Base-by-base conservation (phyloP, 64 coral and sea anemone species). In the Platygyra sinensis region DNA sequence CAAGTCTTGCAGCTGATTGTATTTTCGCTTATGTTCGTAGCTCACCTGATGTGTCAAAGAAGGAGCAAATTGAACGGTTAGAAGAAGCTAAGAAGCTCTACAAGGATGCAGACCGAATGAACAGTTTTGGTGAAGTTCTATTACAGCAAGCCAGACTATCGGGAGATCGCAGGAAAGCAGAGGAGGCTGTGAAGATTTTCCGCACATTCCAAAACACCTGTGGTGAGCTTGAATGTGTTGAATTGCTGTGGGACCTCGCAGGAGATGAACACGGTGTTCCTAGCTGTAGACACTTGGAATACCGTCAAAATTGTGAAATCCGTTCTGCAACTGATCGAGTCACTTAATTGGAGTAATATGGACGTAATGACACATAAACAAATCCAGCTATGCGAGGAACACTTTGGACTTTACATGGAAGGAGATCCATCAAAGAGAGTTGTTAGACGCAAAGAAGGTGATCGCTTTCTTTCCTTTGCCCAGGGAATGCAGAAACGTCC, bases 321-420 rank as follows among this genome's bases (percentile, higher is more conserved):
- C 22, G 65, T 69, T 27, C 24, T 69, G 20, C 65, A 69, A 29
- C 7, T 69, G 65, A 69, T 69, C 5, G 10, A 69, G 10, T 29
- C 65, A n/a, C 9, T 69, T 4, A 29, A 69, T 69, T n/a, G 20
- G 9, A 69, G 25, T 27, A 69, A 69, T 69, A 6, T 69, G 65
- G 65, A 69, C 24, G 65, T 69, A 6, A 9, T 69, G 65, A 69
- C 65, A 69, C 81, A 38, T 8, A 49, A 71, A 25, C 62, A 85
- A 71, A 39, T 85, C 9, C 2, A 85, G 13, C 39, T 13, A 28
- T 85, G 81, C 27, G 81, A 85, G 42, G 62, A 85, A 60, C 63
- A 85, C 36, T 85, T 85, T 49, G 81, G 81, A 51, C 33, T 85
- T 71, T 51, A n/a, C 63, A 50, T 17, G 63, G 81, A 49, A 63